Evolutionary conservation across 2,888 invertebrate species (phyloP), one percentile per base, ranked within the genome.

Genomic region (Cataglyphis rosenhaueri): DNA sequence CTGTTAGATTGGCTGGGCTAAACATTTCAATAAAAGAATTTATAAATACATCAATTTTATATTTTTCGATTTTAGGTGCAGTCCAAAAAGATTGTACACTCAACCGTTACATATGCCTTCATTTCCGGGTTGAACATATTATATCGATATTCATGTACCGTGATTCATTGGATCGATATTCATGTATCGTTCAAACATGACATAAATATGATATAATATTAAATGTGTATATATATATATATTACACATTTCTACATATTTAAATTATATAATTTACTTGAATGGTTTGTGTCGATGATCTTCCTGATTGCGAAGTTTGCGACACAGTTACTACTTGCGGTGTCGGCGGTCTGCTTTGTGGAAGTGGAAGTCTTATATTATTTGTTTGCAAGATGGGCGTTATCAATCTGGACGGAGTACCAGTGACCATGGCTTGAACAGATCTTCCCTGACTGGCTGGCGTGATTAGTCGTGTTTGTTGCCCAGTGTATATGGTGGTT

Each of bases 341-440:
- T 15, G 92, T 89, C 10, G 91, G 83, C 1, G 93, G 91, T 85
- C 93, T 92, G 3, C 88, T 88, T 81, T 92, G 92, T 3, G 93
- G 89, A 5, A 93, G 91, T 0, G 94, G 94, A 61, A 94, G 87
- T 68, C 94, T 91, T 64, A 93, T 91, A 68, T 59, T 79, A 44
- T 91, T 93, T 0, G 91, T 90, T 73, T 93, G 93, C 35, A 94
- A 89, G 41, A 93, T 92, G 18, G 94, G 94, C 10, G 94, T 90
- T 74, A 94, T 92, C 29, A 94, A 89, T 82, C 94, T 91, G 65
- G 94, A 92, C 4, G 94, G 91, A 55, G 92, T 89, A 82, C 93
- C 92, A 52, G 93, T 89, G 15, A 94, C 92, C 83, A 94, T 94
- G 3, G 94, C 92, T 88, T 94, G 94, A 38, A 94, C 91, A 10